Base-by-base conservation (phyloP, 1,140 invertebrate genomes). In the Dolichoris vasculosae region DNA sequence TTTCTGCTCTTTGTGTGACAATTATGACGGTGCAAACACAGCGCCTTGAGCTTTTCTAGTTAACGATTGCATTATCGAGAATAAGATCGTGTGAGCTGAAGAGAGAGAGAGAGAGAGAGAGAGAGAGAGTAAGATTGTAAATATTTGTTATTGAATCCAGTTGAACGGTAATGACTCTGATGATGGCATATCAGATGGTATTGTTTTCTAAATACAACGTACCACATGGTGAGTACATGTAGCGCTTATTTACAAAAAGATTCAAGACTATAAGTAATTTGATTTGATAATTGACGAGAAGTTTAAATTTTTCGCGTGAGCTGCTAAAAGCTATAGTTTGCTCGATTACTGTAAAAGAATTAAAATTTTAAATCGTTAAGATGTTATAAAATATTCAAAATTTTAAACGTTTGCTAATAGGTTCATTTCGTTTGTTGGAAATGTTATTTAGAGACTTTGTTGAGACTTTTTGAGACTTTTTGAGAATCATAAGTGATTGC, bases 11-110 rank as follows among this genome's bases (percentile, higher is more conserved):
- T 81, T 85, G 59, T 43, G 71, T 85, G 77, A 85, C 38, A 13
- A 77, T 85, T 76, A 77, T 73, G 79, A 26, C 59, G n/a, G 20
- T 30, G 84, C 76, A 79, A 82, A 86, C 73, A 86, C 78, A 86
- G 84, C 48, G n/a, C n/a, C 32, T 48, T 23, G 76, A 48, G 59
- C 43, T 38, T 55, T 51, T 48, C 75, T 55, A 51, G 30, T 77
- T 20, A 35, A 77, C 11, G 13, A 77, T 77, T 51, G 35, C 71
- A 20, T 75, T 48, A 8, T 20, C 30, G 6, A 1, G 23, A 4
- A 48, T 30, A 3, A 69, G 67, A 38, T 55, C 4, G 51, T 35
- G 43, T 8, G 0, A 26, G 40, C 15, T 15, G 46, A 23, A 46
- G 26, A 20, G n/a, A n/a, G n/a, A 9, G 40, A 23, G 20, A 23